phyloP scores from a whole-genome alignment of 2,797 vertebrate species.

The Cossypha polioptera region DNA sequence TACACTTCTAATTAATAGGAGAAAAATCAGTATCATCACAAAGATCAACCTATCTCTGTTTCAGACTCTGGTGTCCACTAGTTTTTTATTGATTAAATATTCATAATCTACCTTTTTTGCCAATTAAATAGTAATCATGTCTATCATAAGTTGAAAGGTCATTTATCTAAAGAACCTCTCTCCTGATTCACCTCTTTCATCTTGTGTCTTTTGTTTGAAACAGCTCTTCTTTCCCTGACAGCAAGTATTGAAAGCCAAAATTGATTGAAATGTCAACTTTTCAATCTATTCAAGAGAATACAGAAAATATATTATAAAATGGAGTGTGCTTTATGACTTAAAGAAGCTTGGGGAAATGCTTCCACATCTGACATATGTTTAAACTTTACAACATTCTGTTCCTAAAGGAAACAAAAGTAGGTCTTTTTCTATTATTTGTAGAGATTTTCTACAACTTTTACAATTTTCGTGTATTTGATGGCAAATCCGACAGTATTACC shows the following conservation, averaged over 20 bases:
- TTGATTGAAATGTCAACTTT: constrained; percentile 13
- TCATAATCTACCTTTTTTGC: not conserved
- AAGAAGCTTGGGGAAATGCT: not conserved
- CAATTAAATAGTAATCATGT: constrained; percentile 3
- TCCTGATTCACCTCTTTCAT: not conserved
- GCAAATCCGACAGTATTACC: not conserved
- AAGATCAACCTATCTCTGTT: not conserved
- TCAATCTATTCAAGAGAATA: not conserved
- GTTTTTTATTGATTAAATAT: constrained; percentile 6
- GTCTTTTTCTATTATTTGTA: not conserved
- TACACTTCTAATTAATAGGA: not conserved
- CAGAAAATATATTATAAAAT: not conserved
- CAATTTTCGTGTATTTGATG: not conserved
- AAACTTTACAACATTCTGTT: not conserved
- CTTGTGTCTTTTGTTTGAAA: not conserved
- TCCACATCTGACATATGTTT: not conserved
- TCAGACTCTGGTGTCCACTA: not conserved
- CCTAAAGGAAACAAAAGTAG: not conserved
- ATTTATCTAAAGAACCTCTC: not conserved
- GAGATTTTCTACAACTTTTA: not conserved
- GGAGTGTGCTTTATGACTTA: not conserved
- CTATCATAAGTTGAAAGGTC: not conserved
- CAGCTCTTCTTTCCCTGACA: not conserved
- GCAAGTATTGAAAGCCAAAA: not conserved
- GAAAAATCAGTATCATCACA: not conserved